Evolutionary conservation across 2,797 vertebrate species (phyloP).

Genomic region (Serranus cabrilla): DNA sequence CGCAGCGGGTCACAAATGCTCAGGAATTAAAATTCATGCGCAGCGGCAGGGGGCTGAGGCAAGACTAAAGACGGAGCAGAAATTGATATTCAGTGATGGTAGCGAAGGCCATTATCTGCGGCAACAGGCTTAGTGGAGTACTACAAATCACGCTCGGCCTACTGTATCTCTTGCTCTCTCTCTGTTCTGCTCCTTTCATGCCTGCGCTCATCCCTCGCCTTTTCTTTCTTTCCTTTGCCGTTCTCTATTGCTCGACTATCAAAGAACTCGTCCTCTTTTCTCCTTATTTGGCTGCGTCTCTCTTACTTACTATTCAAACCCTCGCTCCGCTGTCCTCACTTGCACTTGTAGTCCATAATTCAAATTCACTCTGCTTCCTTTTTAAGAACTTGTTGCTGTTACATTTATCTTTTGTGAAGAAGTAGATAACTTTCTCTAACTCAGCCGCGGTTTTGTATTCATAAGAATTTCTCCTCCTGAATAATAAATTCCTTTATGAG

Average conservation of each 20-base stretch:
- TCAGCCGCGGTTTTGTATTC: slow-evolving; percentile 3
- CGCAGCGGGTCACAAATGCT: slow-evolving; percentile 28
- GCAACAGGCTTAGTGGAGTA: slow-evolving; percentile 30
- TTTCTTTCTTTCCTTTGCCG: slow-evolving; percentile 6
- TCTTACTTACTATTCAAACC: slow-evolving; percentile 26
- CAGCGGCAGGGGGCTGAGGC: slow-evolving; percentile 21
- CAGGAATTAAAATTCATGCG: slow-evolving; percentile 57
- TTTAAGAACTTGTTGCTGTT: slow-evolving; percentile 14
- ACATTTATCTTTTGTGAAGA: slow-evolving; percentile 12
- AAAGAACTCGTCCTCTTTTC: slow-evolving; percentile 10
- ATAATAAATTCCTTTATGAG: slow-evolving; percentile 16
- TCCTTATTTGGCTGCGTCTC: slow-evolving; percentile 17
- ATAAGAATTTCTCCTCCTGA: slow-evolving; percentile 1
- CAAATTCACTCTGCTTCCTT: slow-evolving; percentile 22
- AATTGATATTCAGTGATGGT: slow-evolving; percentile 39
- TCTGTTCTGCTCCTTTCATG: slow-evolving; percentile 1
- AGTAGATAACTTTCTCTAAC: slow-evolving; percentile 20
- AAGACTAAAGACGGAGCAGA: slow-evolving; percentile 28
- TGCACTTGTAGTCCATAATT: slow-evolving; percentile 12
- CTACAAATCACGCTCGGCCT: slow-evolving; percentile 24
- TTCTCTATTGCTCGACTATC: background rate
- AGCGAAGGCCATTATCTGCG: slow-evolving; percentile 38
- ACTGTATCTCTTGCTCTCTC: slow-evolving; percentile 6
- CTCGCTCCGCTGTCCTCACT: slow-evolving; percentile 20
- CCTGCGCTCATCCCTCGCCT: slow-evolving; percentile 5